A percentile compares a stretch with the other conserved stretches of the same genome.
Conservation (phyloP, 2,888 invertebrate species). For the Sinopyrophorus schimmeli region DNA sequence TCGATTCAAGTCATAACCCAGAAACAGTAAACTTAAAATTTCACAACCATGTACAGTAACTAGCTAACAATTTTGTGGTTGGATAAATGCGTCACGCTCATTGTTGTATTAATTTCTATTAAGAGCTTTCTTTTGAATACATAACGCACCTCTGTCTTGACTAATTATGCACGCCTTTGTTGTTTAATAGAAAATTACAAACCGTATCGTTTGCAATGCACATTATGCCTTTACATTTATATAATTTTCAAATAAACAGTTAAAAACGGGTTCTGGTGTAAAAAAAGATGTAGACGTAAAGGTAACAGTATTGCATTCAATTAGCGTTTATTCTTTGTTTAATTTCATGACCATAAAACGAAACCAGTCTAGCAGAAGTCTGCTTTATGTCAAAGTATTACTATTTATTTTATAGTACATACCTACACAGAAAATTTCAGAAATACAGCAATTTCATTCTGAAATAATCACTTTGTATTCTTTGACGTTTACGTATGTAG, state of each 20-base stretch:
- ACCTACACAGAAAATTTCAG: too few relatives aligned
- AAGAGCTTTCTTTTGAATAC: slow-evolving; percentile 12
- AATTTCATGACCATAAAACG: too few relatives aligned
- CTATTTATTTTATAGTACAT: too few relatives aligned
- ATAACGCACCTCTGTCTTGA: neutral
- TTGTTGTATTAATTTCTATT: slow-evolving; percentile 13
- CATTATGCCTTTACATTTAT: neutral
- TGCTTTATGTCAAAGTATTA: too few relatives aligned
- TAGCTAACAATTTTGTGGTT: slow-evolving; percentile 17
- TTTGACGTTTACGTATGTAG: too few relatives aligned
- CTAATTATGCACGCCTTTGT: slow-evolving; percentile 10
- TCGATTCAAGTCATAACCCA: slow-evolving; percentile 13
- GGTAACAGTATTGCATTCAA: too few relatives aligned
- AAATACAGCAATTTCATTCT: too few relatives aligned
- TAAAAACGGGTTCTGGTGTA: slow-evolving; percentile 2
- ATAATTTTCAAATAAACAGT: neutral
- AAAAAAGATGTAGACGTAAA: too few relatives aligned
- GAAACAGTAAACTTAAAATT: slow-evolving; percentile 15
- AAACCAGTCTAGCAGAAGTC: too few relatives aligned
- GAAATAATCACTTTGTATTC: too few relatives aligned
- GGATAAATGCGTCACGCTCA: slow-evolving; percentile 11
- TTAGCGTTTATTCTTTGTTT: too few relatives aligned
- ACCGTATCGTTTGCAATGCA: neutral
- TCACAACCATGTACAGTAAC: slow-evolving; percentile 18
- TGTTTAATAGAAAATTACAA: slow-evolving; percentile 6